phyloP scores from a whole-genome alignment of 1,140 invertebrate genomes.

The Polyergus mexicanus region DNA sequence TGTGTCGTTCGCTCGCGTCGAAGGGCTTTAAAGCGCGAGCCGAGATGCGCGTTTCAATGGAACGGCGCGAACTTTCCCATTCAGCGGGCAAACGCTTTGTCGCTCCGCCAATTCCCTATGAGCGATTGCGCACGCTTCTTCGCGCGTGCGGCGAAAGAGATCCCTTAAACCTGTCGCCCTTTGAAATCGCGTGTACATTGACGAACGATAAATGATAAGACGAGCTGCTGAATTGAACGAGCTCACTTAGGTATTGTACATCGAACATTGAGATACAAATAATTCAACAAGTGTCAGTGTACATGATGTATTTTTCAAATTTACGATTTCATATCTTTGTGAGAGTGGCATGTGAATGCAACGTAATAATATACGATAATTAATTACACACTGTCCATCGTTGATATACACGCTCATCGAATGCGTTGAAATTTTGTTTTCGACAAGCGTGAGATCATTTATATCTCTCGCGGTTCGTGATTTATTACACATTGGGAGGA shows the following conservation, averaged over 20 bases:
- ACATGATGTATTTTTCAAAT: no score
- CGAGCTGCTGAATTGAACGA: not conserved
- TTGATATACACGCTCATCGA: not conserved
- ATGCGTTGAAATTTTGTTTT: not conserved
- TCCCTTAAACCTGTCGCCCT: conserved; percentile 31
- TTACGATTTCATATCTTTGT: no score
- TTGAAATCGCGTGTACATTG: conserved; percentile 34
- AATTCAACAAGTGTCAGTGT: not conserved
- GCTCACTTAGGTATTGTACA: not conserved
- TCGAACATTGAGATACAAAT: not conserved
- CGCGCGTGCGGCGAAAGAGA: conserved; percentile 30
- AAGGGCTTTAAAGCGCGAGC: conserved; percentile 32
- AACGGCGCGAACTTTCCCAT: conserved; percentile 14
- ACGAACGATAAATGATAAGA: conserved; percentile 24
- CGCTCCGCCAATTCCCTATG: conserved; percentile 24
- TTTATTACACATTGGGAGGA: not conserved
- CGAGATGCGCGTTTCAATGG: conserved; percentile 19
- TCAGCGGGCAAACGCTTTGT: conserved; percentile 19
- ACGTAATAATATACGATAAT: no score
- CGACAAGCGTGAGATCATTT: not conserved
- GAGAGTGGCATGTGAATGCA: no score
- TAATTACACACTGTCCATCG: no score
- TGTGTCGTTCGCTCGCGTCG: conserved; percentile 19
- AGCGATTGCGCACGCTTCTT: conserved; percentile 31
- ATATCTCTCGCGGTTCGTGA: not conserved